Evolutionary conservation across 2,888 invertebrate species (phyloP), one percentile per base, ranked within the genome.

Genomic region (Apodemia zela): DNA sequence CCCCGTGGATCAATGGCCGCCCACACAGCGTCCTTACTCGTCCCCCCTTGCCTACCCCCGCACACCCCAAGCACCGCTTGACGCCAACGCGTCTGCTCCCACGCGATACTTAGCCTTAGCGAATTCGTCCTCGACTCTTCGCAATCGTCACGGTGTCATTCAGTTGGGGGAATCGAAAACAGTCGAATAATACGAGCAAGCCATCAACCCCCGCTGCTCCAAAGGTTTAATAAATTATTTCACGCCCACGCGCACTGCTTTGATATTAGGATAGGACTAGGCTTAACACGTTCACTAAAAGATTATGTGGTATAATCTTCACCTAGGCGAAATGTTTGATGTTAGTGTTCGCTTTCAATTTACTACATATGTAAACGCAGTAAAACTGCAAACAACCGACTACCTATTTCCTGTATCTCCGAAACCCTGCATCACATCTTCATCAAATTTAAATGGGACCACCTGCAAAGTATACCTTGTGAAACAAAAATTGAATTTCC

Each of bases 1-100:
- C 87, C 84, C 87, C 74, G 72, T 80, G 76, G 81, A 87, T 90
- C 89, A 89, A 90, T 89, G 89, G 86, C 84, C 88, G 86, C 90
- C 89, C 86, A 89, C 89, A 80, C 87, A 73, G 73, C 70, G 67
- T 72, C 78, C 74, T 75, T 71, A 73, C 76, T 72, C 72, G 73
- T 70, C 63, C 68, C 68, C 69, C 73, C 74, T 68, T 63, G 66
- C 68, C 66, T 65, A 10, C 68, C 66, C 67, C 62, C 59, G 63
- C 68, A 71, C 75, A 67, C 68, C 68, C 70, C 67, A 61, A 66
- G 65, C 69, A 66, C 65, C 65, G 68, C 68, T 65, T 73, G 79
- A 77, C 83, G 77, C 82, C 84, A 76, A 80, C 80, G 80, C 78
- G 77, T 78, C 80, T 81, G 76, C 76, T 77, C 87, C 85, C 84